Base-by-base conservation (phyloP, 1,140 invertebrate genomes). In the Drosophila busckii region DNA sequence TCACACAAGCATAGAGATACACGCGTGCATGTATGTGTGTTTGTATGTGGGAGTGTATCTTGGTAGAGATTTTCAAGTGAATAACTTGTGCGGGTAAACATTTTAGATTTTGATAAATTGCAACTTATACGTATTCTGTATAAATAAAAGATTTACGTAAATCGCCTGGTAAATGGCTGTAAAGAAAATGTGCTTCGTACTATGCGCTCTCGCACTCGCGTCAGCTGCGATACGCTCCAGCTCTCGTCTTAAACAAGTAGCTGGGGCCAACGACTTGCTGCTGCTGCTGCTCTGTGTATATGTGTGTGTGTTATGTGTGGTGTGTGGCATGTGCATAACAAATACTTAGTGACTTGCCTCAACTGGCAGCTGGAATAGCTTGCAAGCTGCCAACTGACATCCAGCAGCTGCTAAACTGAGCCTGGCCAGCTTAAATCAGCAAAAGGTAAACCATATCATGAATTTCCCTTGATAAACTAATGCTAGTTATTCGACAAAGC, bases 101-200 rank as follows among this genome's bases (percentile, higher is more conserved):
- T 82, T 82, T 82, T 82, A 82, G 75, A 82, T 82, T 82, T 82
- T 82, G 75, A 82, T 82, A 82, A 82, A 82, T 82, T 82, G 75
- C 76, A 82, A 82, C 75, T 82, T 82, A 82, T 82, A 82, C 76
- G 75, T 75, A 70, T 80, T 75, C 69, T 82, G 75, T 82, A 82
- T 82, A 82, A 82, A 82, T 82, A 82, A 82, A 82, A 82, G 75
- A 82, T 82, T 82, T 82, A 82, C 75, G 75, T 82, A 82, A 82
- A 82, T 82, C 75, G 75, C 65, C 75, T 82, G 75, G 75, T 82
- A 82, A 82, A 82, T 82, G 75, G 75, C 75, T 82, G 69, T 82
- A 82, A 82, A 71, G 75, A 80, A 80, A 73, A 60, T 71, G 62
- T 59, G 58, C 67, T 46, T 49, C 37, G 56, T 73, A 60, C 59